Percentiles rank a stretch among this genome's conserved stretches.
Conservation (phyloP, 1,140 invertebrate species). For the Drosophila auraria region DNA sequence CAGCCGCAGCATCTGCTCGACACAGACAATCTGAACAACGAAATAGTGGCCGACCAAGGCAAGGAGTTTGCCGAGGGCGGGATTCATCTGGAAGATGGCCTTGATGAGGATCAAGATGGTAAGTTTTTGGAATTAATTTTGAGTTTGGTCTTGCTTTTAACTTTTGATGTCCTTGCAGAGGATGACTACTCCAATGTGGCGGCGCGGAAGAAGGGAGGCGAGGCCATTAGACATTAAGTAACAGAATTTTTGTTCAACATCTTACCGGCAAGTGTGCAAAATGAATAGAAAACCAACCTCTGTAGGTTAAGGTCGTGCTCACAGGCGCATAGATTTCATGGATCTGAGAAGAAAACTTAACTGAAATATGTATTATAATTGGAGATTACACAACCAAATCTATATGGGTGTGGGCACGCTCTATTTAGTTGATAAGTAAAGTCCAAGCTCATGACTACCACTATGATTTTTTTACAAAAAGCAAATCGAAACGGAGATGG, state of each 20-base stretch:
- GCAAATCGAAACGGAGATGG: background rate
- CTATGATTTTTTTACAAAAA: background rate
- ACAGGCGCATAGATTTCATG: constrained; percentile 8
- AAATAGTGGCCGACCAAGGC: constrained; percentile 80
- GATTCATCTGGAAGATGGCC: constrained; percentile 73
- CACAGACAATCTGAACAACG: constrained; percentile 80
- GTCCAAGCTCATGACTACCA: constrained; percentile 20
- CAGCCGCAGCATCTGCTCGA: constrained; percentile 73
- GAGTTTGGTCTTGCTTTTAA: background rate
- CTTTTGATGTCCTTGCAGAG: constrained; percentile 45
- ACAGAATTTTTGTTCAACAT: constrained; percentile 8
- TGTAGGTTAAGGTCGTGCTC: constrained; percentile 27
- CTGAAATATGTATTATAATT: constrained; percentile 31
- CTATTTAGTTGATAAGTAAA: constrained; percentile 36
- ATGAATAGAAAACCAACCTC: constrained; percentile 4
- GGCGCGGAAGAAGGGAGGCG: constrained; percentile 67
- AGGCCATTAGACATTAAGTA: constrained; percentile 76
- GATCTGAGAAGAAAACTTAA: constrained; percentile 3
- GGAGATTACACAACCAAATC: constrained; percentile 13
- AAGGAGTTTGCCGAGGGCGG: constrained; percentile 82
- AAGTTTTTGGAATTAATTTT: background rate
- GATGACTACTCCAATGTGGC: constrained; percentile 78
- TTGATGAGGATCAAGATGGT: constrained; percentile 84
- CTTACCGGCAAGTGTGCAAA: constrained; percentile 48
- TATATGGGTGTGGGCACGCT: constrained; percentile 12